phyloP scores from a whole-genome alignment of 1,140 invertebrate species.

The Panagrolaimus sp. region DNA sequence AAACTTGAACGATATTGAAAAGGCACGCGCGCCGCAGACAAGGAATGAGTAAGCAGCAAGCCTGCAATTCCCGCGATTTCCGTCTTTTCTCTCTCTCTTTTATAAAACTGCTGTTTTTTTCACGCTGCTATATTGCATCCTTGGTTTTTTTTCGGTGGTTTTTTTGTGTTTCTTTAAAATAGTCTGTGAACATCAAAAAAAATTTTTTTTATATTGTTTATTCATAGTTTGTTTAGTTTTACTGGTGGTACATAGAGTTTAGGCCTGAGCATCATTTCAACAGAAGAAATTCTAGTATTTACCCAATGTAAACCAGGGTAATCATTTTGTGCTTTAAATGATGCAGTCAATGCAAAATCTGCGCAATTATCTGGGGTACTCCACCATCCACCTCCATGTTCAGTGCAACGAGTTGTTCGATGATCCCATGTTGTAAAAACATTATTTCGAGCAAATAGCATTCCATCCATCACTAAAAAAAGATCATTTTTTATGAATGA shows the following conservation, averaged over 20 bases:
- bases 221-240: neutral
- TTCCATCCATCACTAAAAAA: slow-evolving; percentile 20
- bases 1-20: no score
- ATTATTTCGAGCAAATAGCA: slow-evolving; percentile 15
- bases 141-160: slow-evolving; percentile 9
- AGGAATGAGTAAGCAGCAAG: no score
- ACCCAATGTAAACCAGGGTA: slow-evolving; percentile 17
- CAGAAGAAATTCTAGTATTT: neutral
- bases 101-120: slow-evolving; percentile 7
- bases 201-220: slow-evolving; percentile 1
- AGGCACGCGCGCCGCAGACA: no score
- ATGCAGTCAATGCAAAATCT: neutral
- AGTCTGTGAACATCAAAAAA: neutral
- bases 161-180: neutral
- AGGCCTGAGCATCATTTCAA: slow-evolving; percentile 14
- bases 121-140: neutral
- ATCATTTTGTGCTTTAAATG: slow-evolving; percentile 1
- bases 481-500: neutral
- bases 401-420: slow-evolving; percentile 1
- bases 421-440: slow-evolving; percentile 17
- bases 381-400: slow-evolving; percentile 20
- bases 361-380: slow-evolving; percentile 9
- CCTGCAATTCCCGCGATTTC: neutral
- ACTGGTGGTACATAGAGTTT: slow-evolving; percentile 11
- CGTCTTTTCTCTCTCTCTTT: neutral